These are phyloP conservation scores for Leptopilina clavipes DNA, from an alignment of 1,140 invertebrate species.

Conservation along the genomic window DNA sequence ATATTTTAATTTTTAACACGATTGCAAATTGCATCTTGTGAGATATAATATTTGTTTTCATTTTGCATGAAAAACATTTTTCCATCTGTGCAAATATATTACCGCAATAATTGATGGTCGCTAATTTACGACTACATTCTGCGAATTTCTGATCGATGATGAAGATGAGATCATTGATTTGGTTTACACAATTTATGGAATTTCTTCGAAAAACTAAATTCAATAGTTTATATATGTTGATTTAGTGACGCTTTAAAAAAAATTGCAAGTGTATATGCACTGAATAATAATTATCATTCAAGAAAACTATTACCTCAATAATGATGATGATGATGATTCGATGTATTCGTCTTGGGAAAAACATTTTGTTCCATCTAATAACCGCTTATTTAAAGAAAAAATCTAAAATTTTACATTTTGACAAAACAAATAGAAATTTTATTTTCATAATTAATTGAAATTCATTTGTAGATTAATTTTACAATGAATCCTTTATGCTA, in stretches of 20 bases:
- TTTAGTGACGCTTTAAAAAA: constrained; percentile 2
- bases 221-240: constrained; percentile 30
- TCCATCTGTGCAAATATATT: constrained; percentile 20
- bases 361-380: background rate
- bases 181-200: constrained; percentile 23
- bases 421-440: no score
- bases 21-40: background rate
- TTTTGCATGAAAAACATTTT: constrained; percentile 5
- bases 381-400: no score
- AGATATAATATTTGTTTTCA: constrained; percentile 12
- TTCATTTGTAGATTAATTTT: no score
- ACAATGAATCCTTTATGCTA: background rate
- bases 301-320: background rate
- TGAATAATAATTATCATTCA: constrained; percentile 1
- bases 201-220: constrained; percentile 32
- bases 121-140: constrained; percentile 29
- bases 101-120: background rate
- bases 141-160: constrained; percentile 1
- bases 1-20: constrained; percentile 1
- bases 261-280: background rate
- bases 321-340: background rate
- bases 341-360: background rate
- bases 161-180: constrained; percentile 28
- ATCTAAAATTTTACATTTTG: no score
- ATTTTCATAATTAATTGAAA: no score